Percentiles rank a stretch among this genome's conserved stretches.
These are phyloP conservation scores for Wasmannia auropunctata DNA, from an alignment of 1,140 invertebrate genomes.

Conservation along the genomic window DNA sequence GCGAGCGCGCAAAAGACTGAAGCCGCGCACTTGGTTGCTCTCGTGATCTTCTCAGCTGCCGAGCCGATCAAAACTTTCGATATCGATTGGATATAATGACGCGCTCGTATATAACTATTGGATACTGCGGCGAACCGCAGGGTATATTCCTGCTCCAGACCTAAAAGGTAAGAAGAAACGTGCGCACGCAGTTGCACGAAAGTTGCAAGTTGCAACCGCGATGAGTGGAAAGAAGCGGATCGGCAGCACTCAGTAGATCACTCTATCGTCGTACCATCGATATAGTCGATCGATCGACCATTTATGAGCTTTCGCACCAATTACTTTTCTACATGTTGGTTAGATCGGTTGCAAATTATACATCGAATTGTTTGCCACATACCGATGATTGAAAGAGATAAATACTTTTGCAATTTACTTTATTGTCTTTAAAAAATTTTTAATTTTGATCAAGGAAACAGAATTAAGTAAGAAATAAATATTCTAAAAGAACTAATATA, in stretches of 20 bases:
- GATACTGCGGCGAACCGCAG: slow-evolving; percentile 78
- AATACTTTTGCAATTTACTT: slow-evolving; percentile 7
- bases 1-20: background rate
- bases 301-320: slow-evolving; percentile 21
- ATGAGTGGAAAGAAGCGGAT: slow-evolving; percentile 52
- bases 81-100: slow-evolving; percentile 77
- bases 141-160: slow-evolving; percentile 49
- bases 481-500: background rate
- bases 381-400: background rate
- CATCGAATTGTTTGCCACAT: slow-evolving; percentile 6
- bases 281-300: slow-evolving; percentile 27
- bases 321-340: slow-evolving; percentile 6
- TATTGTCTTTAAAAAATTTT: background rate
- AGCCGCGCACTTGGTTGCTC: slow-evolving; percentile 34
- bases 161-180: slow-evolving; percentile 69
- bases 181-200: slow-evolving; percentile 59
- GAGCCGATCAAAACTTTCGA: slow-evolving; percentile 76
- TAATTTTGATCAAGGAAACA: background rate
- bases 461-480: background rate
- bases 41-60: slow-evolving; percentile 69
- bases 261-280: background rate
- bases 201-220: slow-evolving; percentile 68
- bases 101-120: slow-evolving; percentile 75
- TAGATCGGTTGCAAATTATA: background rate
- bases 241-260: slow-evolving; percentile 28